Percentiles rank a stretch among this genome's conserved stretches.
phyloP scores from a whole-genome alignment of 37 sponge, comb jelly and placozoan genomes.

The Petrosia ficiformis region DNA sequence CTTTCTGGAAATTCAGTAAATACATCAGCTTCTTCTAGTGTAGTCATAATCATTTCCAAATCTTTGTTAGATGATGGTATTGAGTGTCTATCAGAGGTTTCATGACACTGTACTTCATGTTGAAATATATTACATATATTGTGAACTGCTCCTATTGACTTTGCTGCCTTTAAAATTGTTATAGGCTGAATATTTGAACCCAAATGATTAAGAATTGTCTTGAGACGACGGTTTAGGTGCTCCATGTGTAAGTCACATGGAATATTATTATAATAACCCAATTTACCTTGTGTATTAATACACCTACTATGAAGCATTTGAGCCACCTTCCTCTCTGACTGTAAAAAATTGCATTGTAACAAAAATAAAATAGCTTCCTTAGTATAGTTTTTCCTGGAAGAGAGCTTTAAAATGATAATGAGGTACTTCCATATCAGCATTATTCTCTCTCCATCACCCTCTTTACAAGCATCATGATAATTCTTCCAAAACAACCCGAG shows the following conservation, averaged over 20 bases:
- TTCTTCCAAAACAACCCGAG: background rate
- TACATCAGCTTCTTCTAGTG: background rate
- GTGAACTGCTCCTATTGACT: background rate
- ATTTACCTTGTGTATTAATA: conserved; percentile 12
- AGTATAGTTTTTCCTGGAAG: conserved; percentile 15
- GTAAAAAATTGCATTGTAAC: background rate
- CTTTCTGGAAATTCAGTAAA: too few relatives aligned
- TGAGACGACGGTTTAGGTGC: background rate
- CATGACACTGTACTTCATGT: background rate
- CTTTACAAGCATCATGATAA: conserved; percentile 7
- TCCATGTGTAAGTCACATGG: conserved; percentile 3
- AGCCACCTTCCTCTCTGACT: background rate
- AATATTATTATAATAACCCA: conserved; percentile 19
- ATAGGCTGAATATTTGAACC: conserved; percentile 8
- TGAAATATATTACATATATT: background rate
- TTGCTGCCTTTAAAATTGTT: background rate
- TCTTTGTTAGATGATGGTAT: background rate
- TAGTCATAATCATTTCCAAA: background rate
- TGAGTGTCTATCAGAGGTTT: background rate
- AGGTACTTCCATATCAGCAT: background rate
- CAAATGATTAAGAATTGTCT: background rate
- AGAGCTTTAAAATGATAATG: background rate
- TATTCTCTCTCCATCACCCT: conserved; percentile 11
- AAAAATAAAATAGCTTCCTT: conserved; percentile 5
- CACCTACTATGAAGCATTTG: conserved; percentile 2